phyloP scores from a whole-genome alignment of 2,797 vertebrate genomes.

The Neopelma chrysocephalum region DNA sequence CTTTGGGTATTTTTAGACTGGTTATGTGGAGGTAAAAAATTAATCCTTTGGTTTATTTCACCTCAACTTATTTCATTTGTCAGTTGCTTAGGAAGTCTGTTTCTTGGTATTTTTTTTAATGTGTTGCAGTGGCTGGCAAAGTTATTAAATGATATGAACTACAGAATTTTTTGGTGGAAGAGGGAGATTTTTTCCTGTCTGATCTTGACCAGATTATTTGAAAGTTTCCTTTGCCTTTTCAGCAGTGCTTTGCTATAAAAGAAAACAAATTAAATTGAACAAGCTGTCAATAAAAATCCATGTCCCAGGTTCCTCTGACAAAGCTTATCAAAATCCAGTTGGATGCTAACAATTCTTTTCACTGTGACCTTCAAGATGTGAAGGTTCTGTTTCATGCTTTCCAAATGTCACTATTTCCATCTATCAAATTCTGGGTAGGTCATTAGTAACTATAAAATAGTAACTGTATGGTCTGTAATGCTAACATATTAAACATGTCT shows the following conservation, averaged over 20 bases:
- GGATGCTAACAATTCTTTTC: not conserved
- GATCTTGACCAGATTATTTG: not conserved
- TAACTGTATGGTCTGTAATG: not conserved
- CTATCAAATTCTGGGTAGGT: not conserved
- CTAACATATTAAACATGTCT: not conserved
- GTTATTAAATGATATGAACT: not conserved
- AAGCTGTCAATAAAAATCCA: not conserved
- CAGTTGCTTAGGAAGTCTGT: not conserved
- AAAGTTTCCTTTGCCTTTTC: not conserved
- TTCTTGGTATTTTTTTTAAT: not conserved
- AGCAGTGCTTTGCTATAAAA: not conserved
- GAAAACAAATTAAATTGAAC: slow-evolving; percentile 6
- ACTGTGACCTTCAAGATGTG: not conserved
- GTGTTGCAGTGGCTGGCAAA: not conserved
- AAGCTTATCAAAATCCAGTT: not conserved
- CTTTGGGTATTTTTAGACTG: not conserved
- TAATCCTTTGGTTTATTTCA: not conserved
- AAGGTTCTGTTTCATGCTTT: not conserved
- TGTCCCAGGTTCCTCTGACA: not conserved
- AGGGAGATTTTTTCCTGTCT: not conserved
- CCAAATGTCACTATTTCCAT: not conserved
- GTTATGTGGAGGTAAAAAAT: not conserved
- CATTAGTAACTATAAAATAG: not conserved
- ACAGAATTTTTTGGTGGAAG: not conserved
- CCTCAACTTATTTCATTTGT: not conserved